Evolutionary conservation across 2,797 vertebrate species (phyloP).

Genomic region (Sebastes itinus): DNA sequence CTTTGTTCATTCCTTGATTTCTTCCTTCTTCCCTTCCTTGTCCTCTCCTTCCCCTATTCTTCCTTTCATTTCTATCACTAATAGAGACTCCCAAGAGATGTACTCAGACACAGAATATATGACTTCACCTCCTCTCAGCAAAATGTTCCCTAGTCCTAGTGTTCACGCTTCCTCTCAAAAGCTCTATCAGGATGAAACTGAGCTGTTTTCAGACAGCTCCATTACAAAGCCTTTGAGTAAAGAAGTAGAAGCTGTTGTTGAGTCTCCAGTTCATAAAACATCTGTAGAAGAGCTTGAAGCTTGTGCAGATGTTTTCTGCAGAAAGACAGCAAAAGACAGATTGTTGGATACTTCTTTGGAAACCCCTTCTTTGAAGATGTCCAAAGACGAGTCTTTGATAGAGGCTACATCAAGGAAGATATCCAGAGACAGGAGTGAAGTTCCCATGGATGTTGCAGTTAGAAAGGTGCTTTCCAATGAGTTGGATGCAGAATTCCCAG

Average conservation of each 20-base stretch:
- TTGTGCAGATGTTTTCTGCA: slow-evolving; percentile 42
- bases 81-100: slow-evolving; percentile 90
- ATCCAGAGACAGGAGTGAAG: slow-evolving; percentile 60
- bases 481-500: slow-evolving; percentile 47
- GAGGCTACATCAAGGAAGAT: slow-evolving; percentile 55
- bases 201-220: slow-evolving; percentile 59
- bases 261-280: slow-evolving; percentile 83
- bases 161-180: slow-evolving; percentile 71
- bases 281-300: slow-evolving; percentile 83
- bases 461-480: slow-evolving; percentile 62
- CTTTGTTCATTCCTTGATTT: not conserved
- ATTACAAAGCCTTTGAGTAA: slow-evolving; percentile 57
- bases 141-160: slow-evolving; percentile 80
- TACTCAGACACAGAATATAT: slow-evolving; percentile 89
- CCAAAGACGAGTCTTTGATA: slow-evolving; percentile 49
- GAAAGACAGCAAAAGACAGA: slow-evolving; percentile 63
- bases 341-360: slow-evolving; percentile 51
- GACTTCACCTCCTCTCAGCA: slow-evolving; percentile 81
- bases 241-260: slow-evolving; percentile 59
- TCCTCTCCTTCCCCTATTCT: not conserved
- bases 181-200: slow-evolving; percentile 65
- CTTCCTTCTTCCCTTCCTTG: not conserved
- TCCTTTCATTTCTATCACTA: slow-evolving; percentile 26
- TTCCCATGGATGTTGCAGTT: slow-evolving; percentile 47
- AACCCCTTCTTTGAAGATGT: slow-evolving; percentile 30